Percentiles rank a stretch among this genome's conserved stretches.
phyloP scores from a whole-genome alignment of 1,140 invertebrate species.

The Calephelis virginiensis region DNA sequence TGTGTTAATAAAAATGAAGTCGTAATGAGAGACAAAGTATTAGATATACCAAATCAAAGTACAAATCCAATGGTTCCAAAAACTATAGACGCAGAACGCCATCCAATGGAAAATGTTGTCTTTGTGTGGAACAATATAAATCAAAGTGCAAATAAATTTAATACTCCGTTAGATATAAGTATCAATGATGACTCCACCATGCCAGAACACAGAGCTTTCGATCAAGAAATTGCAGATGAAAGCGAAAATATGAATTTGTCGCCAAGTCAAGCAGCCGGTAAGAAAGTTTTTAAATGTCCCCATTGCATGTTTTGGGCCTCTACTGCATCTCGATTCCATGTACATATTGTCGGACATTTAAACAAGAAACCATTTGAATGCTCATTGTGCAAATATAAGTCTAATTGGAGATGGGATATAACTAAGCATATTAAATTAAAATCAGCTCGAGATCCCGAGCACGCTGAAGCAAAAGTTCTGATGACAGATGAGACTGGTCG shows the following conservation, averaged over 20 bases:
- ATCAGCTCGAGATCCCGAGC: conserved; percentile 88
- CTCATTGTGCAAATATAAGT: conserved; percentile 94
- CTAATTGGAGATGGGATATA: conserved; percentile 97
- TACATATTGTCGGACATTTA: conserved; percentile 94
- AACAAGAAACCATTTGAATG: conserved; percentile 97
- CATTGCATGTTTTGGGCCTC: conserved; percentile 94
- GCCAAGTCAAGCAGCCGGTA: conserved; percentile 69
- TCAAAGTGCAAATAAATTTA: conserved; percentile 58
- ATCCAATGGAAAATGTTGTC: conserved; percentile 87
- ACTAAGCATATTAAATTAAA: conserved; percentile 96
- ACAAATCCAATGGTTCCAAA: conserved; percentile 34
- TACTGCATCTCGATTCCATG: conserved; percentile 94
- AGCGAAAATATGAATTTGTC: conserved; percentile 69
- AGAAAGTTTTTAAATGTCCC: conserved; percentile 92
- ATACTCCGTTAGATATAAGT: conserved; percentile 64
- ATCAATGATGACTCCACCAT: conserved; percentile 69
- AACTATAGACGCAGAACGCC: conserved; percentile 75
- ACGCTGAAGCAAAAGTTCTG: conserved; percentile 88
- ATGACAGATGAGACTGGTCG: conserved; percentile 95
- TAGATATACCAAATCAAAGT: conserved; percentile 30
- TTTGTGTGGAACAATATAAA: conserved; percentile 86
- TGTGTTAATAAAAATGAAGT: conserved; percentile 71
- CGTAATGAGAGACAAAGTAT: background rate
- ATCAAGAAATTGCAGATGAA: conserved; percentile 62
- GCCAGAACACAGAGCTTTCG: conserved; percentile 51